Evolutionary conservation across 1,140 invertebrate species (phyloP), one percentile per base, ranked within the genome.

Genomic region (Telenomus remus): DNA sequence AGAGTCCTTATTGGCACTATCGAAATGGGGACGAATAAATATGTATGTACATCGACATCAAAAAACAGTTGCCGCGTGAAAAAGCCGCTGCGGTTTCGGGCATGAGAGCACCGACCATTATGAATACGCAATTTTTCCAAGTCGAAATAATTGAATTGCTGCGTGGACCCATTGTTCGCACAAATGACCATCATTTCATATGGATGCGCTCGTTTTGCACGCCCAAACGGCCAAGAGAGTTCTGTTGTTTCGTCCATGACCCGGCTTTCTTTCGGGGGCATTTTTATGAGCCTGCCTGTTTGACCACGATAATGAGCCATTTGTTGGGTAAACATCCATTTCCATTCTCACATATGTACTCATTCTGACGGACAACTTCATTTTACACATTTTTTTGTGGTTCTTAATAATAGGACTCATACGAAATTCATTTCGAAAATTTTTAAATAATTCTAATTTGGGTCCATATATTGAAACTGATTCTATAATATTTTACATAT

Each of bases 1-100:
- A 82, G 79, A 65, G 66, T 37, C 70, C 78, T 84, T 81, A 82
- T 84, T 83, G 78, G 61, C 79, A 80, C 72, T 80, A 79, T 81
- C 80, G 81, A 81, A 83, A 61, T 61, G 47, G 39, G 42, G 46
- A 73, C 46, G 69, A 54, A 75, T 65, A 78, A 81, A 79, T 77
- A 64, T 68, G 47, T 74, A 51, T 33, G 66, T 44, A n/a, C n/a
- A n/a, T n/a, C n/a, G 63, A 69, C 65, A 74, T 76, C 65, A n/a
- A n/a, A 66, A 76, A 79, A 76, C 64, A 64, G 42, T 70, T 63
- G 54, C 61, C 49, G 54, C 50, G 43, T 11, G n/a, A n/a, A n/a
- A n/a, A 42, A 71, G 42, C 57, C 43, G 35, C 13, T 55, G 72
- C 50, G 68, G 61, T 69, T 54, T 27, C 37, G 50, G 14, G 13